Conservation (phyloP, 2,797 vertebrate genomes). For the Odontamblyopus lacepedii region DNA sequence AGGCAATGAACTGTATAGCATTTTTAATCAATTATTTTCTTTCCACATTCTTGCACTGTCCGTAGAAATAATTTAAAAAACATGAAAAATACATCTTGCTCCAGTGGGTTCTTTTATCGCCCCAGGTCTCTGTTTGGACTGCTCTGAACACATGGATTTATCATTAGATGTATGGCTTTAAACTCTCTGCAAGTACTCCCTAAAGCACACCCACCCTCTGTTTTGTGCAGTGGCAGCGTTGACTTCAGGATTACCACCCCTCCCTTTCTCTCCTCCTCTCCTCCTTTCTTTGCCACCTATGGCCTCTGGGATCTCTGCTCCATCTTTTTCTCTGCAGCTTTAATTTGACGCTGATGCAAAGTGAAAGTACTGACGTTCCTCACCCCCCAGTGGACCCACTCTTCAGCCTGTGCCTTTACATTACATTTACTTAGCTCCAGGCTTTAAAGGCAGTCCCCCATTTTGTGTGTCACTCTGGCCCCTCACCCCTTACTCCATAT, state of each 20-base stretch:
- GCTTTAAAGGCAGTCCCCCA: slow-evolving; percentile 35
- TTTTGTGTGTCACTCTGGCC: neutral
- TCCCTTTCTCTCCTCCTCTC: slow-evolving; percentile 1
- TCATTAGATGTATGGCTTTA: slow-evolving; percentile 8
- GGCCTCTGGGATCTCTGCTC: slow-evolving; percentile 46
- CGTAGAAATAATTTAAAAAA: neutral
- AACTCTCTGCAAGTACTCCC: slow-evolving; percentile 7
- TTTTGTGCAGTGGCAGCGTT: slow-evolving; percentile 35
- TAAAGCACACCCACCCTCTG: slow-evolving; percentile 23
- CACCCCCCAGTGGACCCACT: slow-evolving; percentile 45
- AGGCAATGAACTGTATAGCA: neutral
- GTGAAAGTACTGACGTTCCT: slow-evolving; percentile 70
- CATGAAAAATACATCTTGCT: slow-evolving; percentile 18
- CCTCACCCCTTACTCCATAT: slow-evolving; percentile 12
- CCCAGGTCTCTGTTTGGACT: neutral
- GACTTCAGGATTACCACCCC: slow-evolving; percentile 55
- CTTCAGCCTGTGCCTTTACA: slow-evolving; percentile 57
- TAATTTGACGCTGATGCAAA: slow-evolving; percentile 74
- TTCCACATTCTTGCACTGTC: neutral
- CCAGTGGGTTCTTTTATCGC: neutral
- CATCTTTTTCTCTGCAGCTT: slow-evolving; percentile 48
- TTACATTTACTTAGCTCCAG: slow-evolving; percentile 64
- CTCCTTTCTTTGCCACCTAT: slow-evolving; percentile 48
- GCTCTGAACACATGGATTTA: slow-evolving; percentile 10
- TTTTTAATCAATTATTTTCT: neutral